phyloP scores from a whole-genome alignment of 1,140 invertebrate species.

The Nasonia giraulti region DNA sequence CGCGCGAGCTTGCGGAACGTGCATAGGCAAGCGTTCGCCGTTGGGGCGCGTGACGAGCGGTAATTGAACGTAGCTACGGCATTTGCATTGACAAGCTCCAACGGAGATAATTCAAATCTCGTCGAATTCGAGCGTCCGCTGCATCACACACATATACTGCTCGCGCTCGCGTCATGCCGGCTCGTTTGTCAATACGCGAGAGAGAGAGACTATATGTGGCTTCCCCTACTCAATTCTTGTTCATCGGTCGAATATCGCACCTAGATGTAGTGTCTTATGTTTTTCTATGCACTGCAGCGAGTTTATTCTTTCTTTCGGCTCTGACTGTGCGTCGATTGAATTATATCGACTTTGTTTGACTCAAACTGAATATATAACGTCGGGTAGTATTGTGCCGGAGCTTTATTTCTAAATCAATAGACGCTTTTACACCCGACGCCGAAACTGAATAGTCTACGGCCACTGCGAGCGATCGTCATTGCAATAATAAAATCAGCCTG shows the following conservation, averaged over 20 bases:
- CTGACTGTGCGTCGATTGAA: no score
- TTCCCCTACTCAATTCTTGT: neutral
- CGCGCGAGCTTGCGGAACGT: neutral
- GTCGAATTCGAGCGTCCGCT: constrained; percentile 68
- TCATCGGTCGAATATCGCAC: neutral
- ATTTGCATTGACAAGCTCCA: constrained; percentile 75
- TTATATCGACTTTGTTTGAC: no score
- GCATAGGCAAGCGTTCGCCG: neutral
- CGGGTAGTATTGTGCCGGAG: no score
- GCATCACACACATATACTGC: neutral
- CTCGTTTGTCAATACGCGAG: constrained; percentile 73
- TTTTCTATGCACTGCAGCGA: no score
- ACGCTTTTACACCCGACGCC: no score
- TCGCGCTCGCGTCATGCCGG: constrained; percentile 51
- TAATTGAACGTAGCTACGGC: constrained; percentile 74
- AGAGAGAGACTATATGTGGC: neutral
- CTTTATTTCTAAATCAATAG: no score
- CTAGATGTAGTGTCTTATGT: no score
- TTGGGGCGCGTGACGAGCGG: constrained; percentile 70
- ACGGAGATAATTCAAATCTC: constrained; percentile 75
- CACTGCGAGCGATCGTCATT: no score
- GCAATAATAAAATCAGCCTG: no score
- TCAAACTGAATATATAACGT: no score
- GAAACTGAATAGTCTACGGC: no score
- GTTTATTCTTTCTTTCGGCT: no score